Evolutionary conservation across 2,888 invertebrate species (phyloP).

Genomic region (Taphrorychus bicolor): DNA sequence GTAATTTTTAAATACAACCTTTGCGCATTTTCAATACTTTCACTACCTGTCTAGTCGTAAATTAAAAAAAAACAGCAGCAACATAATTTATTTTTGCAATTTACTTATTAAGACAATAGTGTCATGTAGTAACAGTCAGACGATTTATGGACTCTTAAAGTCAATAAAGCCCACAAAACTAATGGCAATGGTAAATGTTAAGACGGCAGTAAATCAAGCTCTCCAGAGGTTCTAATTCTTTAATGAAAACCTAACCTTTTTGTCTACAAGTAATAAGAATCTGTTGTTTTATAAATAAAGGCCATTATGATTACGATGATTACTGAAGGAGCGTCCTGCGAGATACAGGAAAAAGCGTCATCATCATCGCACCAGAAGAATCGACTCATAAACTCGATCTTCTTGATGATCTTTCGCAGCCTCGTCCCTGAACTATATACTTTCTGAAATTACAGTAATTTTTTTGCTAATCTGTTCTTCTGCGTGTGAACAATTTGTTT

Average conservation of each 20-base stretch:
- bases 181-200: neutral
- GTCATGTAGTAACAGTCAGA: too few species aligned
- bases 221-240: neutral
- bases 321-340: neutral
- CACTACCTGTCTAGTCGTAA: too few species aligned
- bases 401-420: neutral
- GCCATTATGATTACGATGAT: neutral
- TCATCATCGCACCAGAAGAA: neutral
- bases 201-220: neutral
- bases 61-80: too few species aligned
- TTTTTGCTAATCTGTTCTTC: neutral
- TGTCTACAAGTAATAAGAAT: too few species aligned
- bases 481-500: neutral
- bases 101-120: too few species aligned
- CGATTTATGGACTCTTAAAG: neutral
- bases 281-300: neutral
- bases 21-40: too few species aligned
- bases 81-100: too few species aligned
- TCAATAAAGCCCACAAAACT: too few species aligned
- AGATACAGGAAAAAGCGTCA: neutral
- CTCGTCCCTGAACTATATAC: neutral
- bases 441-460: neutral
- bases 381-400: neutral
- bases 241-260: neutral
- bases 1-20: too few species aligned